A percentile compares a stretch with the other conserved stretches of the same genome.
These are phyloP conservation scores for Rhagophthalmus giganteus DNA, from an alignment of 2,888 invertebrate species.

Conservation along the genomic window DNA sequence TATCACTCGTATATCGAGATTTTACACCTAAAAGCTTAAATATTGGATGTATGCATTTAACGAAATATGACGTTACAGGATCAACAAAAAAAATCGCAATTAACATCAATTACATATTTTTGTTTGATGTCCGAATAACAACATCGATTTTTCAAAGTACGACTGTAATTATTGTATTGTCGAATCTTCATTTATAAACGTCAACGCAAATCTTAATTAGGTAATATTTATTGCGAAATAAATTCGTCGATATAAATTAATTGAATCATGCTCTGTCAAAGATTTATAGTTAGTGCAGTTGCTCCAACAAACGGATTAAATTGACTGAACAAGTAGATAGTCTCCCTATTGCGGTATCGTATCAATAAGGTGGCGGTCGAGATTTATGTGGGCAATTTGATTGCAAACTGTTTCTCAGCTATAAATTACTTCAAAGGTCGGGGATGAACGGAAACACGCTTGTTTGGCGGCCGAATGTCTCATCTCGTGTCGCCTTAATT, in stretches of 20 bases:
- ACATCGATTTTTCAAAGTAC: too few species aligned
- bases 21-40: too few species aligned
- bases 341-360: slow-evolving; percentile 47
- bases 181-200: too few species aligned
- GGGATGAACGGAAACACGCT: slow-evolving; percentile 38
- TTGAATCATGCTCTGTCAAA: slow-evolving; percentile 20
- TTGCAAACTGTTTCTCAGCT: slow-evolving; percentile 42
- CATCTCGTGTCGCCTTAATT: slow-evolving; percentile 48
- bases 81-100: not conserved
- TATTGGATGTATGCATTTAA: too few species aligned
- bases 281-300: slow-evolving; percentile 30
- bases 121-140: too few species aligned
- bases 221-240: too few species aligned
- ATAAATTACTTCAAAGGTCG: slow-evolving; percentile 41
- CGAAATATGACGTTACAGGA: not conserved
- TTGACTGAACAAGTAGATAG: slow-evolving; percentile 44
- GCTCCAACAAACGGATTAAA: slow-evolving; percentile 42
- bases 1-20: too few species aligned
- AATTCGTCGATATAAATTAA: slow-evolving; percentile 25
- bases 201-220: too few species aligned
- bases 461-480: slow-evolving; percentile 40
- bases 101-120: too few species aligned
- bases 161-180: too few species aligned
- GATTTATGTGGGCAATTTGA: slow-evolving; percentile 52
- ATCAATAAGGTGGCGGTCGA: slow-evolving; percentile 50